phyloP scores from a whole-genome alignment of 2,888 invertebrate genomes.

The Parthenolecanium corni region DNA sequence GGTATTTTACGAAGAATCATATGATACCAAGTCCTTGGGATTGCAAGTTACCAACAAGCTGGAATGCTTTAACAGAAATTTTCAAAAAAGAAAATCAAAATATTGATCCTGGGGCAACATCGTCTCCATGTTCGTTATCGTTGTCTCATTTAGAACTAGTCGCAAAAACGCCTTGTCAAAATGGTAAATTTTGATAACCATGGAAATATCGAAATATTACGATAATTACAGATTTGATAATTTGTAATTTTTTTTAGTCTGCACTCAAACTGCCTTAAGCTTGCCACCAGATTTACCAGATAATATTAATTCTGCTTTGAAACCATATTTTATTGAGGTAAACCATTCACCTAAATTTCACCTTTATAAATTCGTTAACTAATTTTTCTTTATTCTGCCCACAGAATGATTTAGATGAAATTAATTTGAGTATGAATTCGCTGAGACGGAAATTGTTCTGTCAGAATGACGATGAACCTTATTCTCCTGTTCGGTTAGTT shows the following conservation, averaged over 20 bases:
- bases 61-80: constrained; percentile 14
- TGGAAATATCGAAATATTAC: background rate
- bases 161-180: constrained; percentile 7
- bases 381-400: background rate
- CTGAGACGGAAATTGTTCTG: constrained; percentile 31
- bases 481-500: constrained; percentile 29
- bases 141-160: constrained; percentile 11
- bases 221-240: background rate
- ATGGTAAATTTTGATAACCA: constrained; percentile 20
- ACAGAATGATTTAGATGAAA: constrained; percentile 24
- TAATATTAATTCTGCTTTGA: constrained; percentile 49
- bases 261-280: constrained; percentile 53
- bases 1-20: constrained; percentile 46
- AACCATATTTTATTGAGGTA: constrained; percentile 44
- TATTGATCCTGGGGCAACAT: background rate
- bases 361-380: background rate
- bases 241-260: constrained; percentile 40
- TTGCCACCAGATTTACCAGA: constrained; percentile 51
- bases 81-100: constrained; percentile 12
- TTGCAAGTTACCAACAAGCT: constrained; percentile 16
- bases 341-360: background rate
- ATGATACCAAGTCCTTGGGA: constrained; percentile 50
- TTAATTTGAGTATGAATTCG: constrained; percentile 27
- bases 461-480: constrained; percentile 29
- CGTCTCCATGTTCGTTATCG: constrained; percentile 14